Percentiles rank a stretch among this genome's conserved stretches.
phyloP scores from a whole-genome alignment of 2,888 invertebrate species.

The Drosophila fungiperda region DNA sequence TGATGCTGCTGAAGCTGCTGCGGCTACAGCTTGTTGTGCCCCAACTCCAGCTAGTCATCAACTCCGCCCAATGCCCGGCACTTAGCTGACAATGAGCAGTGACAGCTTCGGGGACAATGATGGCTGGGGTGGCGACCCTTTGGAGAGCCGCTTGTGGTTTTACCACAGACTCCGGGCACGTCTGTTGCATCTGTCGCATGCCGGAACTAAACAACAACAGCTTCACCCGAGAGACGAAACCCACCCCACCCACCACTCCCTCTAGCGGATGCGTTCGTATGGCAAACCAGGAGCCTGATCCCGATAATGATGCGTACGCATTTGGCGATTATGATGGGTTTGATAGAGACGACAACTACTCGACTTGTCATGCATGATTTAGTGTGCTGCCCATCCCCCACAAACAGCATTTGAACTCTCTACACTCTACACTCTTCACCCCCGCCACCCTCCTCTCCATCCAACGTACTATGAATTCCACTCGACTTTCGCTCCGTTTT shows the following conservation, averaged over 20 bases:
- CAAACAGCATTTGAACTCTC: constrained; percentile 11
- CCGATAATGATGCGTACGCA: constrained; percentile 76
- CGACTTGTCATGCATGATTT: constrained; percentile 81
- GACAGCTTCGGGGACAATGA: constrained; percentile 57
- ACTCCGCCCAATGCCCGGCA: constrained; percentile 57
- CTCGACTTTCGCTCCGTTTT: constrained; percentile 44
- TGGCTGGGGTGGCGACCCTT: constrained; percentile 27
- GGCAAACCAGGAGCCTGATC: constrained; percentile 20
- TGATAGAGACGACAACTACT: constrained; percentile 78
- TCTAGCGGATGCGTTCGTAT: constrained; percentile 10
- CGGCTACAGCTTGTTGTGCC: constrained; percentile 44
- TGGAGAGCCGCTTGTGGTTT: constrained; percentile 72
- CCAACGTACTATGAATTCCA: neutral
- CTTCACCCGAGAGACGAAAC: constrained; percentile 43
- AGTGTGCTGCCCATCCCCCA: constrained; percentile 43
- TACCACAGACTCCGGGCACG: constrained; percentile 57
- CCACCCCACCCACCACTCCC: constrained; percentile 1
- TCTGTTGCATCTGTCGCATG: constrained; percentile 75
- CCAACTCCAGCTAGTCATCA: constrained; percentile 14
- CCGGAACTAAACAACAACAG: constrained; percentile 77
- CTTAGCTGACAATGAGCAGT: constrained; percentile 78
- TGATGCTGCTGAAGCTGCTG: constrained; percentile 25
- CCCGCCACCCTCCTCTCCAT: constrained; percentile 1
- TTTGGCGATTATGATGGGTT: constrained; percentile 75
- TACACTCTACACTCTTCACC: constrained; percentile 4